Evolutionary conservation across 1,140 invertebrate species (phyloP), one percentile per base, ranked within the genome.

Genomic region (Lucilia sericata): DNA sequence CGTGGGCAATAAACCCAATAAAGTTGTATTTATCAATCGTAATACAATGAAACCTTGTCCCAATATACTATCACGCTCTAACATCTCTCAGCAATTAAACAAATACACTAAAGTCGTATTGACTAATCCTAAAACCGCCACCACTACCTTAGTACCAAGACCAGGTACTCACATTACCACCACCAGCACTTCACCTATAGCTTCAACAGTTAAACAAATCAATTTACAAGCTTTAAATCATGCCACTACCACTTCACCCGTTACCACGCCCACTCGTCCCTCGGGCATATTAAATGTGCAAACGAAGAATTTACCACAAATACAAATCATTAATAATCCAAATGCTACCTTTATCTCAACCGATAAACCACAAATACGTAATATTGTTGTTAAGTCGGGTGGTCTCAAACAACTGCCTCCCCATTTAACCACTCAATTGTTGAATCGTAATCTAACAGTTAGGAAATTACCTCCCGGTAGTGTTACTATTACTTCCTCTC

Each of bases 21-120:
- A 91, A 65, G 85, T 91, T 10, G 87, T 91, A 0, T 91, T 90
- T 49, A 85, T 91, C 5, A 91, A 91, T 86, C 86, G 89, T 13
- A 91, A 70, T 51, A 86, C 83, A 7, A 91, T 91, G 81, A 91
- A 91, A 70, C 88, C 89, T 2, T 85, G 82, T 76, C 82, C 85
- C 49, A 85, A 80, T 74, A 86, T 86, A 10, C 83, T 86, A 60
- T 85, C 85, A 9, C 84, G 84, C 14, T 60, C 83, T 13, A 78
- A 34, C 55, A 17, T 82, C 30, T 8, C 82, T 17, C 85, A 84
- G 65, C 74, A 70, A 60, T 55, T 86, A 34, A 82, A 82, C 13
- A 85, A 86, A 70, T 86, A 86, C 34, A 65, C 86, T 21, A 86
- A 86, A 84, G 84, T 86, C 17, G 84, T 86, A 55, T 81, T 91